Conservation (phyloP, 2,888 invertebrate species). For the Camptogramma bilineatum region DNA sequence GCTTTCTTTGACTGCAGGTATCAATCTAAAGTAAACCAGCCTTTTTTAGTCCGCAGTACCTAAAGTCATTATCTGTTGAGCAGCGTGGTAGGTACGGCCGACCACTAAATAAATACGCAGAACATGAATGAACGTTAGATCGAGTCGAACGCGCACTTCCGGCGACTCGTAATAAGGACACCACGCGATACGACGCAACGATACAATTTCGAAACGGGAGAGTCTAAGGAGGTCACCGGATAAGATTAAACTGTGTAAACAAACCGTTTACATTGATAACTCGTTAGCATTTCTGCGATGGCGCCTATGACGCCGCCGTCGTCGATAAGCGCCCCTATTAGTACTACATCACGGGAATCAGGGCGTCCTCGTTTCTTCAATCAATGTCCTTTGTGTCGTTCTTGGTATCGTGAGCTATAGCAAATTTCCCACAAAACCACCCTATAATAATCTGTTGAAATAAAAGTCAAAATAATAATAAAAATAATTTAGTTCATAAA, state of each 20-base stretch:
- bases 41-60: slow-evolving; percentile 41
- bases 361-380: slow-evolving; percentile 21
- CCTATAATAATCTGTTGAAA: background rate
- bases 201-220: slow-evolving; percentile 84
- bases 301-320: slow-evolving; percentile 73
- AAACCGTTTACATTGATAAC: slow-evolving; percentile 84
- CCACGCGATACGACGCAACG: slow-evolving; percentile 70
- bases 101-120: slow-evolving; percentile 75
- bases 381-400: slow-evolving; percentile 17
- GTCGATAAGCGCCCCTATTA: slow-evolving; percentile 61
- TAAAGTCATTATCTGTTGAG: slow-evolving; percentile 54
- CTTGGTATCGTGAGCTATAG: background rate
- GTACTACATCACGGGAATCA: slow-evolving; percentile 22
- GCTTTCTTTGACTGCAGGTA: background rate
- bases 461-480: too few species aligned
- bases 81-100: slow-evolving; percentile 61
- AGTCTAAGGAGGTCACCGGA: slow-evolving; percentile 84
- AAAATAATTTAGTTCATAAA: too few species aligned
- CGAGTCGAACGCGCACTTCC: slow-evolving; percentile 76
- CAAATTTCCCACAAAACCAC: background rate
- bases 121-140: slow-evolving; percentile 78
- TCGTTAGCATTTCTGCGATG: slow-evolving; percentile 80
- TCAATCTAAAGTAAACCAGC: slow-evolving; percentile 11
- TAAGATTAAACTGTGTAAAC: slow-evolving; percentile 85
- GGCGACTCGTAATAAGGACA: slow-evolving; percentile 78